Evolutionary conservation across 2,797 vertebrate genomes (phyloP).

Genomic region (Peromyscus aztecus): DNA sequence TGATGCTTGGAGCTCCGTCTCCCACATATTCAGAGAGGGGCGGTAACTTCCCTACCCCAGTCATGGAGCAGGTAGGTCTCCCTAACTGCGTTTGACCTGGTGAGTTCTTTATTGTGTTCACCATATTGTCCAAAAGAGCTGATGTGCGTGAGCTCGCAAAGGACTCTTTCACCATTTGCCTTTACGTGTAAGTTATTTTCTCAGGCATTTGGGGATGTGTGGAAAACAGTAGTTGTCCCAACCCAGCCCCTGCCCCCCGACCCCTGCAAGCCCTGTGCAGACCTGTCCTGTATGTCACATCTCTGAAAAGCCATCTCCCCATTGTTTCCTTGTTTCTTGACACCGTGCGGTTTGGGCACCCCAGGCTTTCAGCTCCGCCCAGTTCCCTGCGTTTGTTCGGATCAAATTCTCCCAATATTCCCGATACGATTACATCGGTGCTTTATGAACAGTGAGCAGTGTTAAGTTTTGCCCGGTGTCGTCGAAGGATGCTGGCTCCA

Average conservation of each 20-base stretch:
- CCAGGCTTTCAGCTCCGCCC: conserved; percentile 15
- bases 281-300: not conserved
- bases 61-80: not conserved
- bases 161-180: not conserved
- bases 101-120: not conserved
- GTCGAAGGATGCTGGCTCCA: not conserved
- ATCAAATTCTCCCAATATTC: not conserved
- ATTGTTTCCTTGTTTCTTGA: conserved; percentile 11
- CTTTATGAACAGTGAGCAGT: fast-evolving
- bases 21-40: not conserved
- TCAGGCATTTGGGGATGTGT: conserved; percentile 5
- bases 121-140: not conserved
- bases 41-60: not conserved
- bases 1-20: not conserved
- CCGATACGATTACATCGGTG: not conserved
- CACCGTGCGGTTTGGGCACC: conserved; percentile 5
- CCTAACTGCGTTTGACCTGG: not conserved
- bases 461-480: not conserved
- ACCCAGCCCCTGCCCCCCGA: not conserved
- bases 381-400: conserved; percentile 40
- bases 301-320: not conserved
- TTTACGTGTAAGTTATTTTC: not conserved
- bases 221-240: conserved; percentile 10
- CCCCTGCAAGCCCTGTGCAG: not conserved
- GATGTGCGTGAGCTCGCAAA: not conserved